phyloP scores from a whole-genome alignment of 2,888 invertebrate genomes.

The Eupithecia vulgata region DNA sequence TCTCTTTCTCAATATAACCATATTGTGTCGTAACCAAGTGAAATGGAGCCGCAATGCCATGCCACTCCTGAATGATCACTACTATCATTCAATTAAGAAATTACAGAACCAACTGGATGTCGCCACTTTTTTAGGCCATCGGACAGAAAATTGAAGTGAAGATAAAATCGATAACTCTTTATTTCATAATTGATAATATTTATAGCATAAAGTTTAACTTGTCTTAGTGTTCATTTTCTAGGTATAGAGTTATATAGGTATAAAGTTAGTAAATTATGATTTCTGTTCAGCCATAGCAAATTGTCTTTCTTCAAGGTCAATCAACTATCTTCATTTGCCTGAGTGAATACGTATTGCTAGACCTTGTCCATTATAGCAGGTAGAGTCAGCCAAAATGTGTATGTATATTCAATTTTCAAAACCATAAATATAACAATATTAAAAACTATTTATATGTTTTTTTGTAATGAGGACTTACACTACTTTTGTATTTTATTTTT shows the following conservation, averaged over 20 bases:
- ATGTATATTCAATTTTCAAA: too few relatives aligned
- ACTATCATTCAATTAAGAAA: neutral
- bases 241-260: too few relatives aligned
- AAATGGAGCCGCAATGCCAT: neutral
- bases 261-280: too few relatives aligned
- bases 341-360: neutral
- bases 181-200: too few relatives aligned
- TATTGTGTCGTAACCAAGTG: neutral
- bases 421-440: too few relatives aligned
- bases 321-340: neutral
- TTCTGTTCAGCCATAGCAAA: neutral
- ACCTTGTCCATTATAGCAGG: neutral
- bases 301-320: neutral
- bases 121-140: neutral
- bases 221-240: too few relatives aligned
- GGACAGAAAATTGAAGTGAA: too few relatives aligned
- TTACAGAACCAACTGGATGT: neutral
- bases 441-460: too few relatives aligned
- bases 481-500: too few relatives aligned
- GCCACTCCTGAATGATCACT: neutral
- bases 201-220: too few relatives aligned
- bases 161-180: too few relatives aligned
- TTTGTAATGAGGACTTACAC: too few relatives aligned
- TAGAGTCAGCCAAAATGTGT: neutral
- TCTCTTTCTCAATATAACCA: neutral